Percentiles rank a stretch among this genome's conserved stretches.
Evolutionary conservation across 2,113 vertebrate species (phyloP).

Genomic region (Morone saxatilis): DNA sequence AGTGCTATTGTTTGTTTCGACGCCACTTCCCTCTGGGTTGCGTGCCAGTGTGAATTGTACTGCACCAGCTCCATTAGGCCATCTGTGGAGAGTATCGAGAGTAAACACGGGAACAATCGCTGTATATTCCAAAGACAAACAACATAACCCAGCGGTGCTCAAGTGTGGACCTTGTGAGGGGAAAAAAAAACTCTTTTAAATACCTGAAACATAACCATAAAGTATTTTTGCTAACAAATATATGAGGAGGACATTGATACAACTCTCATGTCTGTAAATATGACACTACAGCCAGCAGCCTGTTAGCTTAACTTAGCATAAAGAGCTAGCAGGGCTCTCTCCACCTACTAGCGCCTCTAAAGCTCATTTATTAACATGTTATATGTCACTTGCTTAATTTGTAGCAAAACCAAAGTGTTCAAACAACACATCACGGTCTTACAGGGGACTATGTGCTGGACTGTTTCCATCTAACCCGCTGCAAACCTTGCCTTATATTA

Average conservation of each 20-base stretch:
- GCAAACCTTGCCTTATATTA: too few relatives aligned
- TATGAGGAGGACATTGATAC: background rate
- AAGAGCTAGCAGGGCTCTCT: background rate
- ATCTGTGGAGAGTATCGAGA: conserved; percentile 56
- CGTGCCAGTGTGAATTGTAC: conserved; percentile 38
- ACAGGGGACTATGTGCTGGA: background rate
- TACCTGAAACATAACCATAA: conserved; percentile 25
- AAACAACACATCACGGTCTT: background rate
- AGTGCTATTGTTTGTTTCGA: conserved; percentile 30
- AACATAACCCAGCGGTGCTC: conserved; percentile 42
- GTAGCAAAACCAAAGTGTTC: background rate
- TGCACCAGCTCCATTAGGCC: conserved; percentile 49
- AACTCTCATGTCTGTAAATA: background rate
- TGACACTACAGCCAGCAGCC: background rate
- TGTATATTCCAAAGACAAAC: conserved; percentile 62
- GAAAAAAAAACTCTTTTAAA: conserved; percentile 26
- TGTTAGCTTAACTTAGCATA: background rate
- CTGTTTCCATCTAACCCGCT: background rate
- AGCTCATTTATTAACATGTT: background rate
- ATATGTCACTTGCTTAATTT: background rate
- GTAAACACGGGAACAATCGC: conserved; percentile 71
- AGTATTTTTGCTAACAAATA: too few relatives aligned
- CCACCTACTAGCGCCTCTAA: background rate
- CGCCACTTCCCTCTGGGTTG: conserved; percentile 42
- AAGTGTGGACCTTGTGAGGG: background rate